A percentile compares a stretch with the other conserved stretches of the same genome.
These are phyloP conservation scores for Procambarus clarkii DNA, from an alignment of 1,140 invertebrate species.

Conservation along the genomic window DNA sequence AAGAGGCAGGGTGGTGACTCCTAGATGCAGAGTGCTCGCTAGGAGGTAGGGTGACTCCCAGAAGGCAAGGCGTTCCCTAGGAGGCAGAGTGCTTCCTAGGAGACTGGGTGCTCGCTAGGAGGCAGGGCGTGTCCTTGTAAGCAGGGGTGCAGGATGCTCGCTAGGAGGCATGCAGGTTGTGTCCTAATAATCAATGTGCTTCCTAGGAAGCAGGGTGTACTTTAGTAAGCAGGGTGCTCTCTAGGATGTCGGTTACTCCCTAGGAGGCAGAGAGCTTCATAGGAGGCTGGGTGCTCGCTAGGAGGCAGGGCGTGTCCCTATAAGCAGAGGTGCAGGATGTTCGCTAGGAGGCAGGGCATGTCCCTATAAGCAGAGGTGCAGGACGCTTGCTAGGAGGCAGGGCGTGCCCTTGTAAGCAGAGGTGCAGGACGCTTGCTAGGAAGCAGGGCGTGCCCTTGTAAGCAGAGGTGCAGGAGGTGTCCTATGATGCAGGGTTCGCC, in stretches of 20 bases:
- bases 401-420: neutral
- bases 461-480: neutral
- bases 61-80: neutral
- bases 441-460: neutral
- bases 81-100: neutral
- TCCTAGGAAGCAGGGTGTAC: neutral
- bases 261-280: neutral
- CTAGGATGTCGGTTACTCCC: neutral
- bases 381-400: neutral
- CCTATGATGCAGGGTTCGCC: too few relatives aligned
- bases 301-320: neutral
- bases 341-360: neutral
- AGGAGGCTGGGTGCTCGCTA: neutral
- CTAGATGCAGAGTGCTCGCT: neutral
- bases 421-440: neutral
- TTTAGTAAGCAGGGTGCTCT: neutral
- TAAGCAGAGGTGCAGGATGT: too few relatives aligned
- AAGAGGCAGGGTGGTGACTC: neutral
- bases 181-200: neutral
- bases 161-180: neutral
- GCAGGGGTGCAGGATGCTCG: too few relatives aligned
- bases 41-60: neutral
- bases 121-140: neutral
- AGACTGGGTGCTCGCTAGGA: neutral
- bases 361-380: neutral